Conservation (phyloP, 2,113 vertebrate species). For the Mustela lutreola region DNA sequence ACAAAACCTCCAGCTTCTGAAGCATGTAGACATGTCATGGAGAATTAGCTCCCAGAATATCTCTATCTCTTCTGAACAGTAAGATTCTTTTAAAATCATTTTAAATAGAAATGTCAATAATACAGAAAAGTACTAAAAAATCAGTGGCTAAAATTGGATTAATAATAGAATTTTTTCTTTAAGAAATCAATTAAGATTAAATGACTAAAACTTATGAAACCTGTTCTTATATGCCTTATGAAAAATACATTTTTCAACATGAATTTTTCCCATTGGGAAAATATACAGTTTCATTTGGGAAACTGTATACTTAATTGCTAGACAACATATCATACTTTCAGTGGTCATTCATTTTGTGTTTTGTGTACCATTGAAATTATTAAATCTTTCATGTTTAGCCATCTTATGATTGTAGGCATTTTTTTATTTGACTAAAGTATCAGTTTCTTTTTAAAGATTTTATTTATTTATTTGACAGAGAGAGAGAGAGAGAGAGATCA, state of each 20-base stretch:
- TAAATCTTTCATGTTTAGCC: not conserved
- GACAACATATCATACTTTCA: not conserved
- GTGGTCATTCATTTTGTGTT: not conserved
- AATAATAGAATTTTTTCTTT: not conserved
- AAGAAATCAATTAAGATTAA: not conserved
- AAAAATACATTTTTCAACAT: conserved; percentile 48
- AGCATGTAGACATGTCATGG: not conserved
- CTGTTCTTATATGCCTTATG: not conserved
- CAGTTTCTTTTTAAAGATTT: not conserved
- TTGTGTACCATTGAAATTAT: not conserved
- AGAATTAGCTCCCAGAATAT: not conserved
- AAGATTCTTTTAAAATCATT: conserved; percentile 29
- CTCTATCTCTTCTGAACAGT: not conserved
- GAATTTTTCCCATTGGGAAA: not conserved
- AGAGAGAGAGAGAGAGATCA: no score
- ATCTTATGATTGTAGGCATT: not conserved
- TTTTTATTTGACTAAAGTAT: not conserved
- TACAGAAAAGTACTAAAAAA: not conserved
- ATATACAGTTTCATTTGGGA: not conserved
- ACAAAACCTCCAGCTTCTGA: not conserved
- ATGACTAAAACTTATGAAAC: conserved; percentile 24
- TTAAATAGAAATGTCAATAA: conserved; percentile 3
- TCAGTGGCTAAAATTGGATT: not conserved
- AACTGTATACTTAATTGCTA: not conserved
- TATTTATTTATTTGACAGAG: no score